phyloP scores from a whole-genome alignment of 2,888 invertebrate species.

The Ptychoptera albimana region DNA sequence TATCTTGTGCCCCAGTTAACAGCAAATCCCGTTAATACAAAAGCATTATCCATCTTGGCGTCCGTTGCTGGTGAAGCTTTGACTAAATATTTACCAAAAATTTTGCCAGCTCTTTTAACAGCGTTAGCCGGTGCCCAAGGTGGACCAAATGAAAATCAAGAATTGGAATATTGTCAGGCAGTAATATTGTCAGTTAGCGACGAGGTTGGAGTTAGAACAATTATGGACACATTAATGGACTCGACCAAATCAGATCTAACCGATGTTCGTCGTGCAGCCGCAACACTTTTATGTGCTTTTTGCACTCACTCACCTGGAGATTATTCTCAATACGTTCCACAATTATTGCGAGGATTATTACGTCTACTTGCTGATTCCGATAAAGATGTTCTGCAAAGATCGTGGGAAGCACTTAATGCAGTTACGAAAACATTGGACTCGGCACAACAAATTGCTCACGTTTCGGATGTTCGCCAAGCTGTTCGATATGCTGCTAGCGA shows the following conservation, averaged over 20 bases:
- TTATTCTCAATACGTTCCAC: constrained; percentile 73
- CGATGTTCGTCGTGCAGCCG: constrained; percentile 60
- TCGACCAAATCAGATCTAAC: constrained; percentile 48
- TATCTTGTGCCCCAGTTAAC: constrained; percentile 92
- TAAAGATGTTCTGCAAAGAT: constrained; percentile 62
- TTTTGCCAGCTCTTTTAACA: constrained; percentile 75
- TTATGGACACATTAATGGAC: constrained; percentile 73
- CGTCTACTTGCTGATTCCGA: constrained; percentile 71
- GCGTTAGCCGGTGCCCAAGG: constrained; percentile 57
- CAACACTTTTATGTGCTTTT: constrained; percentile 76
- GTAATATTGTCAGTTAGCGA: constrained; percentile 84
- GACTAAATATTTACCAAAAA: constrained; percentile 76
- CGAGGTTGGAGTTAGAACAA: constrained; percentile 71
- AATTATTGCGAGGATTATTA: constrained; percentile 73
- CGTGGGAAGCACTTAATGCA: constrained; percentile 83
- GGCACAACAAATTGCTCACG: constrained; percentile 70
- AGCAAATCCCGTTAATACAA: constrained; percentile 75
- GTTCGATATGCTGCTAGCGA: constrained; percentile 82
- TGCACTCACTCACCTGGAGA: constrained; percentile 80
- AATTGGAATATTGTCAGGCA: constrained; percentile 81
- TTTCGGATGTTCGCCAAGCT: constrained; percentile 80
- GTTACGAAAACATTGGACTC: constrained; percentile 78
- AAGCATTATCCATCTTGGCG: constrained; percentile 83
- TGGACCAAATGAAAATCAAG: constrained; percentile 45
- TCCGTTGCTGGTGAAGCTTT: constrained; percentile 90